phyloP scores from a whole-genome alignment of 2,888 invertebrate species.

The Polymixis flavicincta region DNA sequence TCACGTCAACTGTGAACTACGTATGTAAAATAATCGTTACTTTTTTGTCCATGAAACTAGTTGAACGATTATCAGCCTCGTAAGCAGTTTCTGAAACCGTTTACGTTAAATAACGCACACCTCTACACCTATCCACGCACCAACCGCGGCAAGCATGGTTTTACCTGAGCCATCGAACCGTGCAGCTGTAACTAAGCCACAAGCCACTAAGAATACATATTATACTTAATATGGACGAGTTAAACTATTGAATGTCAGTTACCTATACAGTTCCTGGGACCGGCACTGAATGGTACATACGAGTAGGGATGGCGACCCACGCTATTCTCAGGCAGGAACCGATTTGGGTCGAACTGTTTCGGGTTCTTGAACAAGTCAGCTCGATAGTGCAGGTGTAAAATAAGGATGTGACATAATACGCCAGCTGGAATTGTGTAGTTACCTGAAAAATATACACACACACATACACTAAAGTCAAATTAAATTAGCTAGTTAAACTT shows the following conservation, averaged over 20 bases:
- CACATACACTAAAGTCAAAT: neutral
- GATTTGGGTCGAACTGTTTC: conserved; percentile 92
- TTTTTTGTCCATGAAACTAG: no score
- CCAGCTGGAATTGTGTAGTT: conserved; percentile 84
- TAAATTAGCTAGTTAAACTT: neutral
- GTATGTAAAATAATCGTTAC: no score
- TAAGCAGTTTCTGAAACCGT: no score
- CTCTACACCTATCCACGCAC: no score
- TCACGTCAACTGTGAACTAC: no score
- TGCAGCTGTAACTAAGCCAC: no score
- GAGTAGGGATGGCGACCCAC: conserved; percentile 91
- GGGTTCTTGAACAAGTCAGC: conserved; percentile 92
- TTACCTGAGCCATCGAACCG: no score
- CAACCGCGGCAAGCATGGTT: no score
- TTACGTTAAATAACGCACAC: no score
- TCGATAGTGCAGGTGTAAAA: conserved; percentile 92
- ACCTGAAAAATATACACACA: conserved; percentile 69
- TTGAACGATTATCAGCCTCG: no score
- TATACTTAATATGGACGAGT: neutral
- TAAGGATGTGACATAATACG: conserved; percentile 88
- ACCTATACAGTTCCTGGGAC: conserved; percentile 92
- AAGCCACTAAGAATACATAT: neutral
- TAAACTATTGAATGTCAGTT: neutral
- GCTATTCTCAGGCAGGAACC: conserved; percentile 91
- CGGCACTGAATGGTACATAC: conserved; percentile 93